Evolutionary conservation across 2,888 invertebrate genomes (phyloP).

Genomic region (Sinodicranocentrus sp.): DNA sequence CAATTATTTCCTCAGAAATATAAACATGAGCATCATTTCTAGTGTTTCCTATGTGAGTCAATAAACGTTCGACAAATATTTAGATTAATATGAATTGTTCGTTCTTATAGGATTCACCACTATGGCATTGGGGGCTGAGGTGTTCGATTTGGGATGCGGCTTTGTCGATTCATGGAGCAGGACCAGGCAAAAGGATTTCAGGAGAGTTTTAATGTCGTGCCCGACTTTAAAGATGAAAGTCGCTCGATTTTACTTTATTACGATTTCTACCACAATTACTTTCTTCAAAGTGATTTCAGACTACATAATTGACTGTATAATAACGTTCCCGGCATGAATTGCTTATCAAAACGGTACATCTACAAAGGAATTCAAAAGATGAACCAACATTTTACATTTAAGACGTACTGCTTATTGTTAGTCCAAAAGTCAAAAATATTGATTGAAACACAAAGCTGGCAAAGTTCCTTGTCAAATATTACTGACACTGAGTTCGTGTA

Average conservation of each 20-base stretch:
- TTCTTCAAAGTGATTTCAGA: constrained; percentile 55
- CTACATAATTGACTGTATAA: constrained; percentile 62
- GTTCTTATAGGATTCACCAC: constrained; percentile 44
- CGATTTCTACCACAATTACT: constrained; percentile 58
- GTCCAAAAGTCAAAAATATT: too few species aligned
- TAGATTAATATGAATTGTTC: constrained; percentile 40
- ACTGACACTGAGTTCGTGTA: too few species aligned
- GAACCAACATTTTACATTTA: too few species aligned
- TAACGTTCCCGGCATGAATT: constrained; percentile 65
- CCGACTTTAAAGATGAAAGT: constrained; percentile 60
- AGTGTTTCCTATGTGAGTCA: not conserved
- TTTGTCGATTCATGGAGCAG: constrained; percentile 65
- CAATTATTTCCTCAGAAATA: not conserved
- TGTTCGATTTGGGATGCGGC: constrained; percentile 48
- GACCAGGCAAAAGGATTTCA: constrained; percentile 49
- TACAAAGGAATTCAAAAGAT: too few species aligned
- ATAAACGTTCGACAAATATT: not conserved
- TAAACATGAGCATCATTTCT: not conserved
- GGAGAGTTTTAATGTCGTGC: constrained; percentile 54
- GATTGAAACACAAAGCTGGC: too few species aligned
- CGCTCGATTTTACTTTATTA: constrained; percentile 53
- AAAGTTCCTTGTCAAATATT: too few species aligned
- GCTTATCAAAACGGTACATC: too few species aligned
- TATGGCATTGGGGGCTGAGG: constrained; percentile 46
- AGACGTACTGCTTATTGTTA: too few species aligned